Base-by-base conservation (phyloP, 2,113 vertebrate genomes). In the Engraulis encrasicolus region DNA sequence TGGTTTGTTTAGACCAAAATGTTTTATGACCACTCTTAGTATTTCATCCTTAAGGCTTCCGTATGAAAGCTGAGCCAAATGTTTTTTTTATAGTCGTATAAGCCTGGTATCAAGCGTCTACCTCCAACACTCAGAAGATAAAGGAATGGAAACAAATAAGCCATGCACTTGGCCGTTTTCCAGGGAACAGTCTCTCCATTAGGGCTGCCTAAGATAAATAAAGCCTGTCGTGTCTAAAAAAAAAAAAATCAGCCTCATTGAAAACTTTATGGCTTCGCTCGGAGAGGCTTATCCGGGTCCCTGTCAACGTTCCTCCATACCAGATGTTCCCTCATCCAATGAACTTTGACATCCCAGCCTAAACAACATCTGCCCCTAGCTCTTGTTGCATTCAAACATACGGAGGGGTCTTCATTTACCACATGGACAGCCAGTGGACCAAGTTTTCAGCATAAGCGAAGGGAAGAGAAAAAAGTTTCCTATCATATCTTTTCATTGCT, bases 1-100 rank as follows among this genome's bases (percentile, higher is more conserved):
- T 66, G 58, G 20, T 58, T 58, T 58, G 54, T 58, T 58, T 58
- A n/a, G 20, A 58, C 54, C n/a, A 58, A 58, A 58, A 58, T 58
- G 54, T n/a, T 58, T 66, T 66, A 31, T 66, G n/a, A 14, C 58
- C n/a, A 11, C 31, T 66, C 23, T 66, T 66, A 27, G n/a, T n/a
- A n/a, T 27, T 66, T 66, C 15, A 61, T 61, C 27, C 6, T 7
- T 61, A 7, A 9, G 54, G n/a, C 54, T 61, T 61, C 20, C 54
- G n/a, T 61, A 19, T 20, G 6, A 61, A 61, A 61, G 11, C 20
- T 7, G 27, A 61, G 54, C 5, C 54, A 61, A n/a, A n/a, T n/a
- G n/a, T n/a, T 61, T 19, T 4, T 23, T 27, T 61, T 23, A 23
- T 19, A 61, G 11, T n/a, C 1, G 6, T 1, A 14, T 54, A n/a